Base-by-base conservation (phyloP, 2,888 invertebrate species). In the Falcaria lacertinaria region DNA sequence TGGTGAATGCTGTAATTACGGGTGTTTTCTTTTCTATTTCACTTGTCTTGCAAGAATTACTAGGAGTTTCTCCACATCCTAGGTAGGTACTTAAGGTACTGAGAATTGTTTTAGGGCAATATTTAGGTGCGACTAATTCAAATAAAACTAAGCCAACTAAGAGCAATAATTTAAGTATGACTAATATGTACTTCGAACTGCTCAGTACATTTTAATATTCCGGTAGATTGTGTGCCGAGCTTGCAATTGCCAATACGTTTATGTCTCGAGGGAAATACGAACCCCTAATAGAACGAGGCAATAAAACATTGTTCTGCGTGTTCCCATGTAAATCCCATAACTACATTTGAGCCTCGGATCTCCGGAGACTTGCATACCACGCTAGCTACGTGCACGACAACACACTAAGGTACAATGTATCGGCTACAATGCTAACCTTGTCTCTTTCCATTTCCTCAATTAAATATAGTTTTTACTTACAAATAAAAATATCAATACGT, bases 251-350 rank as follows among this genome's bases (percentile, higher is more conserved):
- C 69, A 69, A 74, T 70, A 77, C 71, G 73, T 78, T 78, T 69
- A 57, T 62, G 62, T 48, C 46, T 83, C 75, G 60, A 49, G 85
- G 84, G 84, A 84, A 85, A 85, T 85, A 74, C 72, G 70, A 74
- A 77, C 65, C 73, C n/a, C 65, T 80, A 80, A 80, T 81, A 74
- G 69, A 65, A 56, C 59, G 46, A 41, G 47, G 64, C 70, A 73
- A 80, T 80, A 80, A 80, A 83, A 84, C 79, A 78, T 76, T 77
- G 82, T 79, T 79, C 71, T 68, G 66, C 74, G 69, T 77, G 76
- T 74, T 74, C 57, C 69, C 74, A 79, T 80, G 79, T 79, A 81
- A 81, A 83, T 80, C 76, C 75, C 69, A 72, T 75, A 76, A 80
- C 77, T 73, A 74, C 72, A 56, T 69, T 74, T 71, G 78, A 74